These are phyloP conservation scores for Gallinago media DNA, from an alignment of 2,113 vertebrate genomes.

Conservation along the genomic window DNA sequence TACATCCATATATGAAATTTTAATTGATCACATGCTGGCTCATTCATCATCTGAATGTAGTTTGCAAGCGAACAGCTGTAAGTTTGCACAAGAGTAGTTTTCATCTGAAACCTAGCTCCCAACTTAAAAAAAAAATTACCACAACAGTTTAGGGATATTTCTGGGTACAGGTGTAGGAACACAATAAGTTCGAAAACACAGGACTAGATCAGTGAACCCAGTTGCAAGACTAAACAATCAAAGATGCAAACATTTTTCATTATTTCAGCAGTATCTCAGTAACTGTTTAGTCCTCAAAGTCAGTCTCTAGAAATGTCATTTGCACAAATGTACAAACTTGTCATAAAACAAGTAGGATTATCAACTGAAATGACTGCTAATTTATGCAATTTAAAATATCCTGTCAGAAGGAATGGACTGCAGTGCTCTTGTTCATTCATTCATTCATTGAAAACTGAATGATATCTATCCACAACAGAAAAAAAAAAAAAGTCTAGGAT, in stretches of 20 bases:
- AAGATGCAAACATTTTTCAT: not conserved
- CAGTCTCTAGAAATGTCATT: not conserved
- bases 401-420: not conserved
- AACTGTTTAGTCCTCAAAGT: not conserved
- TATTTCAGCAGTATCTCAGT: not conserved
- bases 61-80: not conserved
- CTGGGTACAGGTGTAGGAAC: not conserved
- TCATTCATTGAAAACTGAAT: not conserved
- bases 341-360: not conserved
- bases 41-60: not conserved
- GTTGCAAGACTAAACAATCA: not conserved
- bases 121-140: not conserved
- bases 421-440: not conserved
- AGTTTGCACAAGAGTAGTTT: not conserved
- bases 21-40: not conserved
- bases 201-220: not conserved
- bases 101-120: not conserved
- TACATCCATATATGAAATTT: not conserved
- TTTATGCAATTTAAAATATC: not conserved
- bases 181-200: not conserved
- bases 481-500: not conserved
- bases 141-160: not conserved
- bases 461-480: not conserved
- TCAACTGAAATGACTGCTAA: rapidly evolving
- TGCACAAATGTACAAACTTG: not conserved